Evolutionary conservation across 2,888 invertebrate species (phyloP).

Genomic region (Julus scanicus): DNA sequence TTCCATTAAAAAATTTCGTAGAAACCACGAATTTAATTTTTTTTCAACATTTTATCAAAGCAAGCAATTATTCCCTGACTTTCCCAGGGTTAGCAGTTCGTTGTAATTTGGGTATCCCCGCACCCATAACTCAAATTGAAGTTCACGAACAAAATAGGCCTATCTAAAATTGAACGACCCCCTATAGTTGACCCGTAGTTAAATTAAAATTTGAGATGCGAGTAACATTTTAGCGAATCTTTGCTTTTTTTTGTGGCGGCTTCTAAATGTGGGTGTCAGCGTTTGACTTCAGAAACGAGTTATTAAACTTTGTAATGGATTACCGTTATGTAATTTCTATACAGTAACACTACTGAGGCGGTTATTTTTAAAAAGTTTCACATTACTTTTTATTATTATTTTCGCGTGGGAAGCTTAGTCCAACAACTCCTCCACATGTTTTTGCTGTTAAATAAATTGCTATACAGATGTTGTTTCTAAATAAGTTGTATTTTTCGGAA

Average conservation of each 20-base stretch:
- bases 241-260: neutral
- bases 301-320: constrained; percentile 16
- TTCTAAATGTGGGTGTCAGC: constrained; percentile 13
- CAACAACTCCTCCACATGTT: neutral
- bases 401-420: neutral
- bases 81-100: neutral
- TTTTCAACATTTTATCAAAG: neutral
- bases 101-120: neutral
- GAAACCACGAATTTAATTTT: neutral
- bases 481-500: no score
- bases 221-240: neutral
- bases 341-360: neutral
- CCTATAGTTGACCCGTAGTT: neutral
- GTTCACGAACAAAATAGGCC: neutral
- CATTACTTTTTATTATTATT: constrained; percentile 23
- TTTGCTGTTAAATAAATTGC: neutral
- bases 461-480: no score
- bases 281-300: neutral
- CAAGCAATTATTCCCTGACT: neutral
- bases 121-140: constrained; percentile 12
- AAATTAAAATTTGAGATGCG: neutral
- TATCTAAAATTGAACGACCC: neutral
- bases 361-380: neutral
- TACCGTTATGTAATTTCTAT: neutral
- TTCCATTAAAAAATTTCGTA: no score